Percentiles rank a stretch among this genome's conserved stretches.
Conservation (phyloP, 2,888 invertebrate species). For the Scaptomyza parva region DNA sequence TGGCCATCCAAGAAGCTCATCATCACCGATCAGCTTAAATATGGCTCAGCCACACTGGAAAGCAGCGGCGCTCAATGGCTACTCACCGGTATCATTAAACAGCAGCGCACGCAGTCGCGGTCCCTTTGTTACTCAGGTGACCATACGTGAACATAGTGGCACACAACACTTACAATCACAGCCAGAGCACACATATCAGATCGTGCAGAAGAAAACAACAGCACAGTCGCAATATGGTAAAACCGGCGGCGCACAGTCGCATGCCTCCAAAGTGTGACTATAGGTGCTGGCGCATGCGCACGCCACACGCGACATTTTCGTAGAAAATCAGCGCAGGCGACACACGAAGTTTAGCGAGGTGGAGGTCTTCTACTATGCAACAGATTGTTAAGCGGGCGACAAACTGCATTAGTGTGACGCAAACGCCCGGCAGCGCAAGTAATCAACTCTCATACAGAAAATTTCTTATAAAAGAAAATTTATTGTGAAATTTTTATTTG, state of each 20-base stretch:
- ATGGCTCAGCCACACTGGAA: constrained; percentile 82
- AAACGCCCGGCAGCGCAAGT: constrained; percentile 47
- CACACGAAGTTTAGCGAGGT: constrained; percentile 61
- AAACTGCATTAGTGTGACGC: constrained; percentile 27
- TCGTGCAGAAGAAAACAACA: constrained; percentile 74
- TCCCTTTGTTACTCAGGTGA: constrained; percentile 88
- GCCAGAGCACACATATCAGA: constrained; percentile 80
- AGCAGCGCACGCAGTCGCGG: constrained; percentile 85
- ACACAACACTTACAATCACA: constrained; percentile 55
- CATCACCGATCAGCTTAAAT: constrained; percentile 78
- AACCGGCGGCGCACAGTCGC: constrained; percentile 78
- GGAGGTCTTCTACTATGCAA: constrained; percentile 82
- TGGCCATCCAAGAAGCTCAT: constrained; percentile 47
- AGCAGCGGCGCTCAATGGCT: constrained; percentile 82
- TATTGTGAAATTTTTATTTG: constrained; percentile 21
- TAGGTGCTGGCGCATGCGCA: constrained; percentile 83
- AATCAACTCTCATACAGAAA: constrained; percentile 34
- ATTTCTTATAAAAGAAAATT: neutral
- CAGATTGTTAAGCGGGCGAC: constrained; percentile 69
- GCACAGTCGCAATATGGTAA: constrained; percentile 70
- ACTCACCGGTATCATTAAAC: constrained; percentile 80
- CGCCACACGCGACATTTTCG: constrained; percentile 70
- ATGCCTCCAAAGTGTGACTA: constrained; percentile 85
- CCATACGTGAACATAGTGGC: constrained; percentile 86
- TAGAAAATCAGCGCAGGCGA: constrained; percentile 40